A percentile compares a stretch with the other conserved stretches of the same genome.
Evolutionary conservation across 2,797 vertebrate genomes (phyloP).

Genomic region (Aldrovandia affinis): DNA sequence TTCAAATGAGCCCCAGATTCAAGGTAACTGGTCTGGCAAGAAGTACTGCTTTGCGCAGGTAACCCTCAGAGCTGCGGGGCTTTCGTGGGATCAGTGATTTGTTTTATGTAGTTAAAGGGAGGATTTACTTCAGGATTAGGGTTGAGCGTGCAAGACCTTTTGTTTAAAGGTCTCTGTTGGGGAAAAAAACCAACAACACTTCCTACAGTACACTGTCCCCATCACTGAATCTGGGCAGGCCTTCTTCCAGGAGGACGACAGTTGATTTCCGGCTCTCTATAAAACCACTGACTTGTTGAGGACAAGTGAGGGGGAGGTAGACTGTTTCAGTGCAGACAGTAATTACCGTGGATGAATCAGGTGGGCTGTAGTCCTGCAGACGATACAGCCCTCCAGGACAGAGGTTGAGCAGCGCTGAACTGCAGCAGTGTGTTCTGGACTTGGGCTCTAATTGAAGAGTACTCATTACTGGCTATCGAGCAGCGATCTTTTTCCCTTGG

Average conservation of each 20-base stretch:
- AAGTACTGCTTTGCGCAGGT: background rate
- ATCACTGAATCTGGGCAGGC: background rate
- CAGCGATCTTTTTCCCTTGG: background rate
- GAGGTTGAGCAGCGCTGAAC: background rate
- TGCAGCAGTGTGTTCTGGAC: background rate
- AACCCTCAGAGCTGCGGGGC: background rate
- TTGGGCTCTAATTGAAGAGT: background rate
- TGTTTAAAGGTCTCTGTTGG: background rate
- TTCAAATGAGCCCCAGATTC: conserved; percentile 9
- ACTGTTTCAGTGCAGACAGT: background rate
- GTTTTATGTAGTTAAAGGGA: background rate
- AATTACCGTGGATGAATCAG: background rate
- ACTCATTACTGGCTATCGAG: background rate
- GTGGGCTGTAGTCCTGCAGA: background rate
- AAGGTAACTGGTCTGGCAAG: background rate
- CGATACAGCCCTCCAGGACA: background rate
- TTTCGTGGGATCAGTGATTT: background rate
- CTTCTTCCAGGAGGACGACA: background rate
- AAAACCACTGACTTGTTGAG: background rate
- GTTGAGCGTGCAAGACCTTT: background rate
- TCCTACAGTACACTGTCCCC: background rate
- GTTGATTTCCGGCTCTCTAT: background rate
- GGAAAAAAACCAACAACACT: background rate
- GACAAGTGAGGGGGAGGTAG: background rate
- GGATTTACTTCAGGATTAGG: background rate